Evolutionary conservation across 2,797 vertebrate species (phyloP).

Genomic region (Halcyon smyrnensis): DNA sequence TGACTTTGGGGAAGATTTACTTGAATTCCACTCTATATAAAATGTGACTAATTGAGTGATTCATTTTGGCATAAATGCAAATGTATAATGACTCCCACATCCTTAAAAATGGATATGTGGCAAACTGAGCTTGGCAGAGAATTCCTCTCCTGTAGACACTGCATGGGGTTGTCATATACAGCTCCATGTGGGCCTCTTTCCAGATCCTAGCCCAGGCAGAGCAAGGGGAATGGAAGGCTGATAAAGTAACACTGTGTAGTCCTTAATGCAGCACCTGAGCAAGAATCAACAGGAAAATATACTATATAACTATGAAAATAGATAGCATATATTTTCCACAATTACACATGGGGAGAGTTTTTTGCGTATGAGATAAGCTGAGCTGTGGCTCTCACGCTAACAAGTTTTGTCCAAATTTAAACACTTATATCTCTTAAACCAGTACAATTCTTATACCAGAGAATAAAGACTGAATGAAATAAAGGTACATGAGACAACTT

Average conservation of each 20-base stretch:
- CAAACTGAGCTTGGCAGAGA: neutral
- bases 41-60: slow-evolving; percentile 18
- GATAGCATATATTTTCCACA: too few species aligned
- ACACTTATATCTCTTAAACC: neutral
- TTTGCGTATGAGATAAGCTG: too few species aligned
- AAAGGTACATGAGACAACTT: neutral
- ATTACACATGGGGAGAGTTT: too few species aligned
- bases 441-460: neutral
- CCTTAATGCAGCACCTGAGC: neutral
- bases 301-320: too few species aligned
- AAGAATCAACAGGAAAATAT: neutral
- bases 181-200: neutral
- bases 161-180: neutral
- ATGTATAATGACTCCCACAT: neutral
- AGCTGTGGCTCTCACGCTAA: too few species aligned
- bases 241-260: neutral
- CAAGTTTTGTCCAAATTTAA: neutral
- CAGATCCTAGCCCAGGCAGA: neutral
- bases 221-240: neutral
- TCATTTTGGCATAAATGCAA: neutral
- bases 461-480: neutral
- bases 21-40: slow-evolving; percentile 7
- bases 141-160: neutral
- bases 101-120: neutral
- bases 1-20: neutral